Base-by-base conservation (phyloP, 2,888 invertebrate species). In the Eledone cirrhosa region DNA sequence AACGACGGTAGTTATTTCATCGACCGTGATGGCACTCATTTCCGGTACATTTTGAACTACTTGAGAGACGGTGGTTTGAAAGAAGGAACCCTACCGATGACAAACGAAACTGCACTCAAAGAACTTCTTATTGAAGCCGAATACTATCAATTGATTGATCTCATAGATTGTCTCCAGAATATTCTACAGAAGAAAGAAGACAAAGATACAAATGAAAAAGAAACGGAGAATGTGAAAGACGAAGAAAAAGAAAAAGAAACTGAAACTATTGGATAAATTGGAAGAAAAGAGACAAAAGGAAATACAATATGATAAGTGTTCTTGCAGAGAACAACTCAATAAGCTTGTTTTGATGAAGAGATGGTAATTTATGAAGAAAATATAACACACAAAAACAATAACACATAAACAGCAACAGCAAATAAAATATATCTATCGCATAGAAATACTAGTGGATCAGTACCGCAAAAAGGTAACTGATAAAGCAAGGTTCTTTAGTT, bases 1-100 rank as follows among this genome's bases (percentile, higher is more conserved):
- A 48, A 80, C 48, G 88, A 88, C 80, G 88, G 88, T 29, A 88
- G 87, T 81, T 87, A 86, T 79, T 88, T 88, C 81, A 88, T 88
- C 24, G 88, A 88, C 83, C 79, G 88, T 74, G 88, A 88, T 77
- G 88, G 88, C 19, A 85, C 85, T 0, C 86, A 88, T 80, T 88
- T 88, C 80, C 85, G 88, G 19, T 85, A 87, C 78, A 85, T 88
- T 22, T 81, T 88, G 47, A 88, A 88, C 80, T 88, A 85, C 79
- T 81, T 88, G 11, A 82, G 88, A 48, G 88, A 88, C 78, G 87
- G 88, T 0, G 85, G 86, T 48, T 83, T 88, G 48, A 87, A 87
- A 76, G 88, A 88, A 48, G 88, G 88, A 4, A 87, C 87, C 0
- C 81, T 88, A 76, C 88, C 88, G 8, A 41, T 72, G 41, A 80